Percentiles rank a stretch among this genome's conserved stretches.
These are phyloP conservation scores for Aplidium turbinatum DNA, from an alignment of 23 tunicate species.

Conservation along the genomic window DNA sequence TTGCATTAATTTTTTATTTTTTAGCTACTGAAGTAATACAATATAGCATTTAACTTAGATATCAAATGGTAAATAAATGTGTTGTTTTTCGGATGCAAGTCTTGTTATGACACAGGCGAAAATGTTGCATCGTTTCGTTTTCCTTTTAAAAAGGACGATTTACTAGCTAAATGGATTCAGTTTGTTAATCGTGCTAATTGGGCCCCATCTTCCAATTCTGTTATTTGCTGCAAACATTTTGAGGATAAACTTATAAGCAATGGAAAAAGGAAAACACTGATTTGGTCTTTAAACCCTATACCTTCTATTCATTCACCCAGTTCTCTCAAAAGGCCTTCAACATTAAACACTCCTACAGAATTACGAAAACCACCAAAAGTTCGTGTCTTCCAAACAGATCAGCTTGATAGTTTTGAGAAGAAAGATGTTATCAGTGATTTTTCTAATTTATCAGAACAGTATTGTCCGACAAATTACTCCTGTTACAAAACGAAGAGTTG, in stretches of 20 bases:
- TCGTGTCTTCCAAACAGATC: conserved; percentile 21
- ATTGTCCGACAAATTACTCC: not conserved
- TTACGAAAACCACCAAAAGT: conserved; percentile 13
- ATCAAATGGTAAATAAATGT: conserved; percentile 19
- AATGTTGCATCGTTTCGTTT: conserved; percentile 12
- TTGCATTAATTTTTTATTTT: too few relatives aligned
- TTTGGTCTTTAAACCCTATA: conserved; percentile 11
- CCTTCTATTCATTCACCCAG: conserved; percentile 2
- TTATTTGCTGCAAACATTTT: conserved; percentile 20
- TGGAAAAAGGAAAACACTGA: conserved; percentile 16
- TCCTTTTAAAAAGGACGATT: conserved; percentile 15
- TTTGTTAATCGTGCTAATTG: conserved; percentile 29
- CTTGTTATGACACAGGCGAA: conserved; percentile 4
- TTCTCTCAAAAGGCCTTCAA: conserved; percentile 28
- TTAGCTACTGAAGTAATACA: too few relatives aligned
- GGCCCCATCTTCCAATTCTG: conserved; percentile 21
- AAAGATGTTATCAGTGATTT: conserved; percentile 6
- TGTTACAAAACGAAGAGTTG: not conserved
- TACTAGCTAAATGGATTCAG: conserved; percentile 17
- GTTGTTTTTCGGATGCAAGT: conserved; percentile 27
- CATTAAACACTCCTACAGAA: not conserved
- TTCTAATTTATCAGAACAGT: not conserved
- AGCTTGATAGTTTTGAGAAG: not conserved
- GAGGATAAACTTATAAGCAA: conserved; percentile 1
- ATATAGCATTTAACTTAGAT: not conserved